Conservation (phyloP, 2,888 invertebrate species). For the Panzeria rudis region DNA sequence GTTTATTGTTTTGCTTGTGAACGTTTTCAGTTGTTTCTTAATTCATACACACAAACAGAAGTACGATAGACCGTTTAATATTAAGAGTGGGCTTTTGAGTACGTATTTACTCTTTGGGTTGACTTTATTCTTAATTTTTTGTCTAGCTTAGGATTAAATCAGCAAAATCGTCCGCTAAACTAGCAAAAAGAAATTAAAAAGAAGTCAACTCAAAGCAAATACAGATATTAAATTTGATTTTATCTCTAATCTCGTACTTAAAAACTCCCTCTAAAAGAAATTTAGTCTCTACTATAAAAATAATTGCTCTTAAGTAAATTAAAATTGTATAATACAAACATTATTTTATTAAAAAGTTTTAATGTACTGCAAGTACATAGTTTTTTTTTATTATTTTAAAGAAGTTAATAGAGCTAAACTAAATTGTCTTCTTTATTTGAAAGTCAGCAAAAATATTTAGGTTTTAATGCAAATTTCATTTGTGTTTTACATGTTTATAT, state of each 20-base stretch:
- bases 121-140: no score
- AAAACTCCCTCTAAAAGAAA: no score
- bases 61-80: slow-evolving; percentile 23
- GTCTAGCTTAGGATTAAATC: no score
- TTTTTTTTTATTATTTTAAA: neutral
- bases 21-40: slow-evolving; percentile 19
- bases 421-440: slow-evolving; percentile 1
- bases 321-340: slow-evolving; percentile 12
- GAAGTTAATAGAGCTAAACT: slow-evolving; percentile 23
- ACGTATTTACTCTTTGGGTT: no score
- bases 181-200: no score
- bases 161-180: no score
- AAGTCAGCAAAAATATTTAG: neutral
- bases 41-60: neutral
- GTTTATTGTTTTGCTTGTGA: slow-evolving; percentile 3
- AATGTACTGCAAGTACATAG: neutral
- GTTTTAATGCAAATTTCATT: slow-evolving; percentile 21
- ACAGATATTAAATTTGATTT: no score
- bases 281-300: slow-evolving; percentile 15
- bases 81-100: no score
- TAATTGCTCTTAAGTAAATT: slow-evolving; percentile 19
- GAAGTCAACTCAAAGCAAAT: no score
- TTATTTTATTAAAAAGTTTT: slow-evolving; percentile 14
- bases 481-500: slow-evolving; percentile 30
- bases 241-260: no score